Evolutionary conservation across 2,888 invertebrate species (phyloP).

Genomic region (Caenorhabditis sp.): DNA sequence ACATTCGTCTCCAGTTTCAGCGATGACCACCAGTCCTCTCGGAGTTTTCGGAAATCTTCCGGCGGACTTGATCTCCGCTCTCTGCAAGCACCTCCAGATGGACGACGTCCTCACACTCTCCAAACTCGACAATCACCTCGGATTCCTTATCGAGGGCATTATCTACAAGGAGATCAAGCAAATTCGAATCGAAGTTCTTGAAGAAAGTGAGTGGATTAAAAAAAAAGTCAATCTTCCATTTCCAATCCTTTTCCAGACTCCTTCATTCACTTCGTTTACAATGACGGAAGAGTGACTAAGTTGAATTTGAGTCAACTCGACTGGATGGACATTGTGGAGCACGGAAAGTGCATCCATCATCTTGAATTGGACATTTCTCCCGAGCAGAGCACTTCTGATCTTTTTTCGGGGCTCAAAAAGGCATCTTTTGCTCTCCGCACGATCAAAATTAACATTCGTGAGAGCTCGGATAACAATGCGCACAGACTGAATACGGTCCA

Average conservation of each 20-base stretch:
- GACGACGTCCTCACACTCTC: slow-evolving; percentile 23
- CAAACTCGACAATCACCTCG: slow-evolving; percentile 6
- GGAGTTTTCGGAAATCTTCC: slow-evolving; percentile 35
- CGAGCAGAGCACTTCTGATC: slow-evolving; percentile 7
- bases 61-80: slow-evolving; percentile 17
- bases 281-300: slow-evolving; percentile 8
- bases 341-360: slow-evolving; percentile 20
- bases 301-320: not conserved
- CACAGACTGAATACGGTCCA: not conserved
- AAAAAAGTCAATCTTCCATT: not conserved
- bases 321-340: slow-evolving; percentile 20
- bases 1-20: not conserved
- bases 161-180: slow-evolving; percentile 32
- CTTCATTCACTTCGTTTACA: slow-evolving; percentile 15
- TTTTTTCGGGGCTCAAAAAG: slow-evolving; percentile 17
- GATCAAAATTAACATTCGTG: slow-evolving; percentile 7
- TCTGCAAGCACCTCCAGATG: slow-evolving; percentile 37
- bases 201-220: slow-evolving; percentile 6
- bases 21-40: slow-evolving; percentile 7
- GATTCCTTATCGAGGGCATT: not conserved
- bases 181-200: slow-evolving; percentile 17
- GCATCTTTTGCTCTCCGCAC: slow-evolving; percentile 12
- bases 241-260: slow-evolving; percentile 4
- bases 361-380: slow-evolving; percentile 12
- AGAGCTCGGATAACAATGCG: not conserved